Percentiles rank a stretch among this genome's conserved stretches.
Conservation (phyloP, 1,140 invertebrate genomes). For the Galleria mellonella region DNA sequence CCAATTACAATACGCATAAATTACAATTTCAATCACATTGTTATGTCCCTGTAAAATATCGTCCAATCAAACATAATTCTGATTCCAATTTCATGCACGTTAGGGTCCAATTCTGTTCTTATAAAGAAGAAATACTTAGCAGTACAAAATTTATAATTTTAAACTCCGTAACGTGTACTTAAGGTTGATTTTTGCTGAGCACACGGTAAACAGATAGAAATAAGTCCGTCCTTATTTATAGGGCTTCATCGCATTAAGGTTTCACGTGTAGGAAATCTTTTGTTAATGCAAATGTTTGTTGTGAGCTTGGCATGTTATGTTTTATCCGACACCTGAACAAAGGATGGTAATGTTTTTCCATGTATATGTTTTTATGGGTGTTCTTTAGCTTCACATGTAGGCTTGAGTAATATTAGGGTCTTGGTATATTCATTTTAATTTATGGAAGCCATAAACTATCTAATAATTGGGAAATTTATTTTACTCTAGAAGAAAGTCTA, state of each 20-base stretch:
- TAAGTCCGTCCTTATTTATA: background rate
- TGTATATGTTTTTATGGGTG: background rate
- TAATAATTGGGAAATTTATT: no score
- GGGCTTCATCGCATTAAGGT: constrained; percentile 1
- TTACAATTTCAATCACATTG: background rate
- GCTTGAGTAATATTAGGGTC: no score
- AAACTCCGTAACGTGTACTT: background rate
- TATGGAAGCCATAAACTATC: no score
- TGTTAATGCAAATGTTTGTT: background rate
- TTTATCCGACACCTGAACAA: no score
- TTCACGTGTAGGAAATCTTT: background rate
- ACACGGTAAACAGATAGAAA: background rate
- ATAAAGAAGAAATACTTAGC: background rate
- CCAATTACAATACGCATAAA: background rate
- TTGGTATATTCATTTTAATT: no score
- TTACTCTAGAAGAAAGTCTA: no score
- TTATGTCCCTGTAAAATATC: background rate
- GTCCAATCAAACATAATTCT: no score
- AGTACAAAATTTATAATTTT: background rate
- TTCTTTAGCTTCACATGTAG: background rate
- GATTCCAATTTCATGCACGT: no score
- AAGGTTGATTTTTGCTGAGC: background rate
- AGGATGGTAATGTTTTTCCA: no score
- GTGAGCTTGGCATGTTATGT: background rate
- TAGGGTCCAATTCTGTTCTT: no score